These are phyloP conservation scores for Cosmia trapezina DNA, from an alignment of 2,888 invertebrate species.

Conservation along the genomic window DNA sequence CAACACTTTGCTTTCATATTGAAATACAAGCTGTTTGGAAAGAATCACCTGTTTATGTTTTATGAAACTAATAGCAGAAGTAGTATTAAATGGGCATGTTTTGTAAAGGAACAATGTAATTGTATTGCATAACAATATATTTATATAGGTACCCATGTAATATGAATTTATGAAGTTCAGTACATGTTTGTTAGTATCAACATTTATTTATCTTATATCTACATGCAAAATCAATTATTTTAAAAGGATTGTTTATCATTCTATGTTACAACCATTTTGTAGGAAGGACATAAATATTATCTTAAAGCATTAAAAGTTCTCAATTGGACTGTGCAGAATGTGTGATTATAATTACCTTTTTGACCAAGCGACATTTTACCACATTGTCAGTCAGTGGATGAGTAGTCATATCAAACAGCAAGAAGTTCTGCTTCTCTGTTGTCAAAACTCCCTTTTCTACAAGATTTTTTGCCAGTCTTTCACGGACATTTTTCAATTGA, in stretches of 20 bases:
- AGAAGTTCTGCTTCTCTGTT: conserved; percentile 99
- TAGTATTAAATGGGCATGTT: conserved; percentile 1
- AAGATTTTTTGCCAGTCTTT: conserved; percentile 99
- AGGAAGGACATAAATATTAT: conserved; percentile 44
- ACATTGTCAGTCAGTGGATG: conserved; percentile 99
- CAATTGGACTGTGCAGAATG: not conserved
- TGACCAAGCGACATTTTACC: conserved; percentile 98
- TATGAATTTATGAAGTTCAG: not conserved
- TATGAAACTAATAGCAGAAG: conserved; percentile 27
- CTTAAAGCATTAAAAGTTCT: conserved; percentile 42
- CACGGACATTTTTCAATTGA: conserved; percentile 99
- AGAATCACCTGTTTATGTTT: conserved; percentile 46
- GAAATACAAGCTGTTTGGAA: conserved; percentile 36
- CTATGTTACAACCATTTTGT: conserved; percentile 17
- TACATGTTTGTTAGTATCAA: conserved; percentile 5
- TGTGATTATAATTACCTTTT: conserved; percentile 92
- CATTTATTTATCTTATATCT: conserved; percentile 32
- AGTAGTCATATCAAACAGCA: conserved; percentile 99
- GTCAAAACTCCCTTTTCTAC: conserved; percentile 99
- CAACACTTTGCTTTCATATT: conserved; percentile 24
- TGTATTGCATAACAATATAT: not conserved
- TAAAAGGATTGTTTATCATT: conserved; percentile 51
- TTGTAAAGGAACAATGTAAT: conserved; percentile 8
- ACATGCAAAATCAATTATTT: conserved; percentile 32
- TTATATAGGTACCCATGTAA: not conserved